Evolutionary conservation across 2,797 vertebrate genomes (phyloP), one percentile per base, ranked within the genome.

Genomic region (Sandelia bainsii): DNA sequence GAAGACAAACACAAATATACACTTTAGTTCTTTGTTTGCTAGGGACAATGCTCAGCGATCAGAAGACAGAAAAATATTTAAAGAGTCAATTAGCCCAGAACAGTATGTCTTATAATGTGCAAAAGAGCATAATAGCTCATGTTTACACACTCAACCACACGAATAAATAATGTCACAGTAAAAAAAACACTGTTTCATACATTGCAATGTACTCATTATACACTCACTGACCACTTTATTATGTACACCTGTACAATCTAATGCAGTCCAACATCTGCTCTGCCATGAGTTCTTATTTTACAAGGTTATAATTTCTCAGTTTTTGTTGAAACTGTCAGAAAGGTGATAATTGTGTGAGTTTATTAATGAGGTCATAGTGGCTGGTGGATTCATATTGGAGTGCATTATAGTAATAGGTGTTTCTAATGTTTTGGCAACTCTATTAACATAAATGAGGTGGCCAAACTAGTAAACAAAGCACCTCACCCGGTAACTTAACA

Each of bases 401-500:
- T 34, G 32, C 32, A 9, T 34, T 34, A 9, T 9, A 34, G 7
- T 8, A 34, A 34, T 9, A 34, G 8, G 32, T 34, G 32, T 34
- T 8, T 9, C 32, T 34, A 34, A 34, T 34, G 32, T 8, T 34
- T 34, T 34, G 32, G 32, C 32, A 34, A 34, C 32, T 1, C 32
- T 34, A 25, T 56, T 61, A 48, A 44, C 40, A 53, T 34, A 19
- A 14, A 23, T 7, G 13, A 50, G 40, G 27, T 9, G n/a, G 4
- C 7, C 27, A 29, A 29, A 11, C 17, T 45, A 17, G 8, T 32
- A 52, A 64, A 73, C 9, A 16, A 46, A 40, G n/a, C 42, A 34
- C 3, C 42, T 56, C 46, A 44, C 7, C 51, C 22, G 46, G 25
- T 44, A 8, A 72, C 78, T 78, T 72, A 25, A 69, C 53, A 39